A percentile compares a stretch with the other conserved stretches of the same genome.
These are phyloP conservation scores for Formica selysi DNA, from an alignment of 1,140 invertebrate species.

Conservation along the genomic window DNA sequence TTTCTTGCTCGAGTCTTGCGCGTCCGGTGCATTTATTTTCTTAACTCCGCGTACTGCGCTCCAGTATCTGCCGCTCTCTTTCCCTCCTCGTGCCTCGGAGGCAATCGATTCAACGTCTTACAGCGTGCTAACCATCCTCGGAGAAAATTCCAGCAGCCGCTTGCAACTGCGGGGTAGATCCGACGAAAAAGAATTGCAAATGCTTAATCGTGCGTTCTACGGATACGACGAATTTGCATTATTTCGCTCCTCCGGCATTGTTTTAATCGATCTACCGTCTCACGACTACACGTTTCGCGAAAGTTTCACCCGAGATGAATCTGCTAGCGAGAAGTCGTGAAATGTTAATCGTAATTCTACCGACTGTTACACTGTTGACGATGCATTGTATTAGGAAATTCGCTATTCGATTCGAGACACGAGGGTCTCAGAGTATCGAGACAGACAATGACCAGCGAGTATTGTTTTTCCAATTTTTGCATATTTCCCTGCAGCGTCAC, in stretches of 20 bases:
- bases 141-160: slow-evolving; percentile 72
- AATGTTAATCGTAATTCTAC: slow-evolving; percentile 57
- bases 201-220: slow-evolving; percentile 72
- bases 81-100: slow-evolving; percentile 77
- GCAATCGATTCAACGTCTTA: slow-evolving; percentile 86
- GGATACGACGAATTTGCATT: slow-evolving; percentile 62
- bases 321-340: slow-evolving; percentile 54
- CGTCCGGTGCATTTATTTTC: slow-evolving; percentile 55
- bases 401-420: slow-evolving; percentile 12
- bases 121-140: slow-evolving; percentile 84
- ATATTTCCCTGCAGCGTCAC: slow-evolving; percentile 33
- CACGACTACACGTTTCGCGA: slow-evolving; percentile 38
- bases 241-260: slow-evolving; percentile 36
- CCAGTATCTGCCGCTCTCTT: slow-evolving; percentile 49
- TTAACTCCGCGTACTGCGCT: slow-evolving; percentile 10
- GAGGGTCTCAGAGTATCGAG: background rate
- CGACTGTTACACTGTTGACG: slow-evolving; percentile 26
- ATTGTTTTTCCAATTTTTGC: slow-evolving; percentile 35
- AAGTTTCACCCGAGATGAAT: slow-evolving; percentile 50
- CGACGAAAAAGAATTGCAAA: slow-evolving; percentile 72
- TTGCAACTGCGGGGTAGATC: slow-evolving; percentile 61
- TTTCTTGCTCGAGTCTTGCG: slow-evolving; percentile 40
- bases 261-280: slow-evolving; percentile 55
- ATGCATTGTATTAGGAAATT: slow-evolving; percentile 40
- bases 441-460: background rate